phyloP scores from a whole-genome alignment of 2,888 invertebrate species.

The Eretmocerus hayati region DNA sequence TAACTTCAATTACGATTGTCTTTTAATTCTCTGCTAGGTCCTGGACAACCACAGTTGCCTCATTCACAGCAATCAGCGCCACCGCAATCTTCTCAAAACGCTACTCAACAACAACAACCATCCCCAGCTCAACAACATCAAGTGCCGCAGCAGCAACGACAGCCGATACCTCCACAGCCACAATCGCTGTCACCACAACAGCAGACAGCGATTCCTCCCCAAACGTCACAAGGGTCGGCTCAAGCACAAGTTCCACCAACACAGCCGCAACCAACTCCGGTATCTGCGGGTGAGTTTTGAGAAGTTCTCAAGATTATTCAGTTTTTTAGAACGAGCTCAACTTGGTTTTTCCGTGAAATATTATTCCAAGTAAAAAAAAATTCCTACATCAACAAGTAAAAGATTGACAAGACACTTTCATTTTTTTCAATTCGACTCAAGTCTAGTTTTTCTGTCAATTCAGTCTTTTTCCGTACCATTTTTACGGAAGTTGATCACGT shows the following conservation, averaged over 20 bases:
- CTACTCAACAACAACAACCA: neutral
- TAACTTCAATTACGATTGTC: no score
- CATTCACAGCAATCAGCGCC: neutral
- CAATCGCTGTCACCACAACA: slow-evolving; percentile 7
- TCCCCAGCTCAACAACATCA: neutral
- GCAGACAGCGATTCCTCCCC: slow-evolving; percentile 23
- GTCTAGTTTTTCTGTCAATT: no score
- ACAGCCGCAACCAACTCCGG: neutral
- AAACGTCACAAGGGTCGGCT: slow-evolving; percentile 23
- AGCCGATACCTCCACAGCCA: neutral
- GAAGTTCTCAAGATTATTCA: neutral
- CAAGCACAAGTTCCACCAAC: slow-evolving; percentile 17
- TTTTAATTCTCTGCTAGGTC: no score
- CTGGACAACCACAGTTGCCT: slow-evolving; percentile 1
- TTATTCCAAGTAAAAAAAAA: no score
- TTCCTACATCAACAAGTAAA: no score
- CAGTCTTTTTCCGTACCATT: no score
- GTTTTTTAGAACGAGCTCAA: neutral
- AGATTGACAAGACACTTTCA: no score
- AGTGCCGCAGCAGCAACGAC: neutral
- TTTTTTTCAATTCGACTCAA: no score
- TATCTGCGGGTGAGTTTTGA: no score
- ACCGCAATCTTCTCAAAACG: neutral
- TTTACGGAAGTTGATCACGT: neutral
- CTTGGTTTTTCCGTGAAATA: no score